Conservation (phyloP, 2,113 vertebrate genomes). For the Podocnemis expansa region DNA sequence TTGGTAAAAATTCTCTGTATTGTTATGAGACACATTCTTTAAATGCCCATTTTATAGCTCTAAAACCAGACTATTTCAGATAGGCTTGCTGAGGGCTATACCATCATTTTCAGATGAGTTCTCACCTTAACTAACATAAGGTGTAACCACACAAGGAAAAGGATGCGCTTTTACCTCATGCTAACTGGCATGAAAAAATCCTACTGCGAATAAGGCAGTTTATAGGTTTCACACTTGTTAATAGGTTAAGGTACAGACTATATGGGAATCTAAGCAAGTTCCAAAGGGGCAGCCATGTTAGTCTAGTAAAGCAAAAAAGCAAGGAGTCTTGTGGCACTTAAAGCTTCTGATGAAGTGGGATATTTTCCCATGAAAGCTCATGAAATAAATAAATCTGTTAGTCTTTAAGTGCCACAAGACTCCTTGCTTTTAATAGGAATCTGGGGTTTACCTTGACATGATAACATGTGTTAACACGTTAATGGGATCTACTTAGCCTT, state of each 20-base stretch:
- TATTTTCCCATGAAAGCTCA: too few relatives aligned
- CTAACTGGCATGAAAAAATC: not conserved
- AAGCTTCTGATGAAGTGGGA: too few relatives aligned
- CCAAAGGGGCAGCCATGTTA: too few relatives aligned
- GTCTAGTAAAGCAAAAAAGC: too few relatives aligned
- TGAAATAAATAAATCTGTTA: too few relatives aligned
- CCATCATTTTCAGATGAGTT: not conserved
- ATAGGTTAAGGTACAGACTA: not conserved
- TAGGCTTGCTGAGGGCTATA: not conserved
- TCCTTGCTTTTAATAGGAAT: too few relatives aligned
- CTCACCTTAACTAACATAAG: not conserved
- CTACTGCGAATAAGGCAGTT: not conserved
- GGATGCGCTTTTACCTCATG: not conserved
- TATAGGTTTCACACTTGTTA: not conserved
- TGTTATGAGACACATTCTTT: not conserved
- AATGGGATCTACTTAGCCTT: not conserved
- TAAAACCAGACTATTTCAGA: not conserved
- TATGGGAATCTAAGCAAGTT: not conserved
- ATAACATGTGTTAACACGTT: not conserved
- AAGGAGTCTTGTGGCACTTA: too few relatives aligned
- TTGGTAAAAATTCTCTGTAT: not conserved
- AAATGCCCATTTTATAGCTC: not conserved
- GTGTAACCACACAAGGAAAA: not conserved
- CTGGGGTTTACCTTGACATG: not conserved
- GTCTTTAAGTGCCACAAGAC: too few relatives aligned